Conservation (phyloP, 37 sponge, comb jelly and placozoan species). For the Mnemiopsis leidyi region DNA sequence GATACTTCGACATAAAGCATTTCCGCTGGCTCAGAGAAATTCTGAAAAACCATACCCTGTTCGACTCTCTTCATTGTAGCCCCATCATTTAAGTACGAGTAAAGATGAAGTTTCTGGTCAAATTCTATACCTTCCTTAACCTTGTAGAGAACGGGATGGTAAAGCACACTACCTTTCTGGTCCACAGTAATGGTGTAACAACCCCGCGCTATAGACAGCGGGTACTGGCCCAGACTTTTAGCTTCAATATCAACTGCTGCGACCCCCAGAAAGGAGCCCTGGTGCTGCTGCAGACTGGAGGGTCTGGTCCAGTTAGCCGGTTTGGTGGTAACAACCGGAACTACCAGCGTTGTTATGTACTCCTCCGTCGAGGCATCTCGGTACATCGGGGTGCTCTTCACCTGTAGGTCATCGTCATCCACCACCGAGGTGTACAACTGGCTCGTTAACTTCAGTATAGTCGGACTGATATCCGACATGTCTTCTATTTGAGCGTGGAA, state of each 20-base stretch:
- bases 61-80: conserved; percentile 26
- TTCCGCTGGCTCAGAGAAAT: background rate
- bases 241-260: conserved; percentile 57
- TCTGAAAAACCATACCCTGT: conserved; percentile 32
- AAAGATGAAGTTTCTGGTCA: conserved; percentile 61
- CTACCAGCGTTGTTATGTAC: conserved; percentile 37
- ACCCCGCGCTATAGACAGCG: conserved; percentile 5
- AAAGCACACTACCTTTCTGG: conserved; percentile 41
- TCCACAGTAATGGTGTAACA: conserved; percentile 47
- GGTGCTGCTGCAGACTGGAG: background rate
- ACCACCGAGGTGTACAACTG: background rate
- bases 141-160: conserved; percentile 33
- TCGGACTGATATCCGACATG: background rate
- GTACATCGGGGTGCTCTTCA: conserved; percentile 46
- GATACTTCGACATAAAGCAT: background rate
- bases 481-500: background rate
- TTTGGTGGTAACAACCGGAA: conserved; percentile 14
- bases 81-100: conserved; percentile 3
- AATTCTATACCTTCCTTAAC: background rate
- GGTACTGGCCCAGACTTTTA: conserved; percentile 48
- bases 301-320: conserved; percentile 21
- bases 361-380: conserved; percentile 55
- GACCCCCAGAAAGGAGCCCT: conserved; percentile 36
- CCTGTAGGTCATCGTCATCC: conserved; percentile 25
- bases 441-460: background rate